These are phyloP conservation scores for Poeciliopsis gracilis DNA, from an alignment of 2,797 vertebrate species.

Conservation along the genomic window DNA sequence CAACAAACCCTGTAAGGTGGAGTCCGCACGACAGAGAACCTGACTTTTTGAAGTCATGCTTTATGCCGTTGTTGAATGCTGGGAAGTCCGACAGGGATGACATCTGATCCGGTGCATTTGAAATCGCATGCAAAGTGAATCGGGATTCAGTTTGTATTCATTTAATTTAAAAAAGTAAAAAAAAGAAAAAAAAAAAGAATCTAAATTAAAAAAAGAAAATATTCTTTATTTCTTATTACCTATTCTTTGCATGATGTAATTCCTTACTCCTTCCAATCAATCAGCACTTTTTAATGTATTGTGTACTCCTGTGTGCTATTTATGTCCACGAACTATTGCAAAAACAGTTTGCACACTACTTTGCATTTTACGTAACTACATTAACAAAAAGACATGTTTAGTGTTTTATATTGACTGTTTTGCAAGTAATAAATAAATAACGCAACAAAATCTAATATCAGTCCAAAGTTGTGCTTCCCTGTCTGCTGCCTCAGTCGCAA, in stretches of 20 bases:
- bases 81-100: constrained; percentile 4
- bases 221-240: background rate
- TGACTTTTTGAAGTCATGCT: constrained; percentile 25
- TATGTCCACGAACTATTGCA: background rate
- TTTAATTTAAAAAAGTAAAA: background rate
- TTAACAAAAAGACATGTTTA: background rate
- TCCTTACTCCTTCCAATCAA: background rate
- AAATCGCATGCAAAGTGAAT: background rate
- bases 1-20: constrained; percentile 35
- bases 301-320: background rate
- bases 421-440: background rate
- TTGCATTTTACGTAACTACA: background rate
- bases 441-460: background rate
- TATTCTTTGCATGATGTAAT: background rate
- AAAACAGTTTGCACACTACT: background rate
- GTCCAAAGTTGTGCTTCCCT: constrained; percentile 32
- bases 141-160: background rate
- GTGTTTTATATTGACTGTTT: background rate
- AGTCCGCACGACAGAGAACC: constrained; percentile 35
- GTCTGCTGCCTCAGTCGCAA: constrained; percentile 48
- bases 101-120: background rate
- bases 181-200: too few relatives aligned
- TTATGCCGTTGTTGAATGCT: constrained; percentile 38
- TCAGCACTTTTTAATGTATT: background rate
- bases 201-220: too few relatives aligned